These are phyloP conservation scores for Palloptera scutellata DNA, from an alignment of 2,888 invertebrate genomes.

Conservation along the genomic window DNA sequence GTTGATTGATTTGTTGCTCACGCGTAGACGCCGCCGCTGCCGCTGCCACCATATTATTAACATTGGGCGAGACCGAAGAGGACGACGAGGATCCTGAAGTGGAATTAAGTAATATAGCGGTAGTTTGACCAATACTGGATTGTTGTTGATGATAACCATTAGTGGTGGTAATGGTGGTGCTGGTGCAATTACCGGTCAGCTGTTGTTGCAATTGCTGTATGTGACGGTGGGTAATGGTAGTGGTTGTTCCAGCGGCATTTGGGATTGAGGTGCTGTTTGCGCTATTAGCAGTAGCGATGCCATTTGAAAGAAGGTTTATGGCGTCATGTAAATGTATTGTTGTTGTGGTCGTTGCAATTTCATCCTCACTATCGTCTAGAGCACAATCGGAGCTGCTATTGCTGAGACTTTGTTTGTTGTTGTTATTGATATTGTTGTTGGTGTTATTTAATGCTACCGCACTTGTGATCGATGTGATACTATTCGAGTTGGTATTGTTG, in stretches of 20 bases:
- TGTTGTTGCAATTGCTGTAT: conserved; percentile 27
- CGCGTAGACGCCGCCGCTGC: conserved; percentile 47
- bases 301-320: conserved; percentile 47
- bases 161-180: not conserved
- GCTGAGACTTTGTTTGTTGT: conserved; percentile 70
- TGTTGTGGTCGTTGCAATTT: conserved; percentile 41
- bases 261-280: not conserved
- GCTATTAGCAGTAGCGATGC: conserved; percentile 25
- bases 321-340: conserved; percentile 55
- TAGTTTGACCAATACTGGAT: conserved; percentile 52
- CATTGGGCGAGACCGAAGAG: not conserved
- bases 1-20: conserved; percentile 62
- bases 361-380: conserved; percentile 59
- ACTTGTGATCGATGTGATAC: conserved; percentile 37
- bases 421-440: conserved; percentile 29
- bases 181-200: conserved; percentile 27
- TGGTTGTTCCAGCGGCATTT: not conserved
- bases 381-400: conserved; percentile 55
- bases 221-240: conserved; percentile 29
- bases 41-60: conserved; percentile 21
- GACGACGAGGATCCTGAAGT: conserved; percentile 37
- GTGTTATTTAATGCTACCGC: conserved; percentile 31
- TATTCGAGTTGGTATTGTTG: conserved; percentile 40
- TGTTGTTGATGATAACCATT: conserved; percentile 29
- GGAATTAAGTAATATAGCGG: conserved; percentile 57